Conservation (phyloP, 1,140 invertebrate genomes). For the Bombus confusus region DNA sequence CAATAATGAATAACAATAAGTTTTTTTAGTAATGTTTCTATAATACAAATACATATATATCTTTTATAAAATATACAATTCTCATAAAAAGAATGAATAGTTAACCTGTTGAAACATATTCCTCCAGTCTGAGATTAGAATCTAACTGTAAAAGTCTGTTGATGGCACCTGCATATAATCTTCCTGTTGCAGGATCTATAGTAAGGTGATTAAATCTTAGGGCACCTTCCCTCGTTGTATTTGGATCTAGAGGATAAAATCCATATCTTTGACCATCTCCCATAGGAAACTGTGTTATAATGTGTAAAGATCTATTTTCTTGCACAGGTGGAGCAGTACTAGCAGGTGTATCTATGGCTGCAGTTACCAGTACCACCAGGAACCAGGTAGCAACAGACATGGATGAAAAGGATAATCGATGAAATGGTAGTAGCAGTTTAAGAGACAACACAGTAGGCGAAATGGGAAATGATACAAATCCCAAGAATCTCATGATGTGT, state of each 20-base stretch:
- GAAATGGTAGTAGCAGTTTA: slow-evolving; percentile 22
- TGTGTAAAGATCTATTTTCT: slow-evolving; percentile 70
- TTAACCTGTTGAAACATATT: slow-evolving; percentile 85
- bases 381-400: slow-evolving; percentile 69
- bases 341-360: slow-evolving; percentile 67
- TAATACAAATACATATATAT: neutral
- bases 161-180: slow-evolving; percentile 90
- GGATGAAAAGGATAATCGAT: slow-evolving; percentile 56
- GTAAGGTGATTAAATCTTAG: slow-evolving; percentile 85
- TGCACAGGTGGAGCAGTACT: slow-evolving; percentile 51
- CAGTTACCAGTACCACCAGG: slow-evolving; percentile 66
- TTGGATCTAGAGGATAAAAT: slow-evolving; percentile 72
- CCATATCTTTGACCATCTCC: slow-evolving; percentile 58
- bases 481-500: slow-evolving; percentile 76
- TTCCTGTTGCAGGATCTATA: slow-evolving; percentile 84
- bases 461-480: slow-evolving; percentile 70
- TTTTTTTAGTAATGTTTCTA: neutral
- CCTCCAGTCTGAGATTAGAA: slow-evolving; percentile 87
- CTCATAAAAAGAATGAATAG: neutral
- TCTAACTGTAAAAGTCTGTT: slow-evolving; percentile 93
- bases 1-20: neutral
- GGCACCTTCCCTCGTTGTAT: slow-evolving; percentile 75
- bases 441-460: slow-evolving; percentile 53
- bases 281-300: slow-evolving; percentile 74
- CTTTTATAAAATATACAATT: neutral